phyloP scores from a whole-genome alignment of 2,797 vertebrate genomes.

The Gymnodraco acuticeps region DNA sequence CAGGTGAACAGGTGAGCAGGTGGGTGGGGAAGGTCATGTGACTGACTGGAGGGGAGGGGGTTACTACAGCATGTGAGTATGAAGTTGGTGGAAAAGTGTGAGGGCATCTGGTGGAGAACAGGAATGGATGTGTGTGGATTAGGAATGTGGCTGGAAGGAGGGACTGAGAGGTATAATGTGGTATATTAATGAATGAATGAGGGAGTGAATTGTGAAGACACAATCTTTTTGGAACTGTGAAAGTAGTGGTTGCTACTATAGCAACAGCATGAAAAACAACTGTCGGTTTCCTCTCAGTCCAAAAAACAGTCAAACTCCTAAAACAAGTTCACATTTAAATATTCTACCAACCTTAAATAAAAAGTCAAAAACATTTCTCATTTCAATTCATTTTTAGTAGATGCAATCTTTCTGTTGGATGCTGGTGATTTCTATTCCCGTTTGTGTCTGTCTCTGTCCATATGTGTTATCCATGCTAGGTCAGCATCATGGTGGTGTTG shows the following conservation, averaged over 20 bases:
- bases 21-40: no score
- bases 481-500: conserved; percentile 12
- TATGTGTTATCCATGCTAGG: conserved; percentile 45
- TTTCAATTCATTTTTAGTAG: not conserved
- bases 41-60: no score
- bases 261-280: not conserved
- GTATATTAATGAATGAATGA: not conserved
- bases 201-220: not conserved
- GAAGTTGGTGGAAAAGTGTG: not conserved
- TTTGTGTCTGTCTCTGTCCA: not conserved
- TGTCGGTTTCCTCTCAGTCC: conserved; percentile 4
- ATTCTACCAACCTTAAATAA: not conserved
- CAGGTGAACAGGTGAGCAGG: no score
- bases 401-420: not conserved
- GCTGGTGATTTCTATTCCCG: conserved; percentile 11
- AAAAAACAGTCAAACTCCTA: not conserved
- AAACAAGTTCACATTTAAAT: not conserved
- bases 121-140: not conserved
- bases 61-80: not conserved
- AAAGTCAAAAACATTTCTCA: not conserved
- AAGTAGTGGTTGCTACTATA: not conserved
- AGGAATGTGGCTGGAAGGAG: not conserved
- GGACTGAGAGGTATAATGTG: not conserved
- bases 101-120: not conserved
- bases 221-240: not conserved